A percentile compares a stretch with the other conserved stretches of the same genome.
Evolutionary conservation across 92 coral and sea anemone species (phyloP).

Genomic region (Epizoanthus fatuus): DNA sequence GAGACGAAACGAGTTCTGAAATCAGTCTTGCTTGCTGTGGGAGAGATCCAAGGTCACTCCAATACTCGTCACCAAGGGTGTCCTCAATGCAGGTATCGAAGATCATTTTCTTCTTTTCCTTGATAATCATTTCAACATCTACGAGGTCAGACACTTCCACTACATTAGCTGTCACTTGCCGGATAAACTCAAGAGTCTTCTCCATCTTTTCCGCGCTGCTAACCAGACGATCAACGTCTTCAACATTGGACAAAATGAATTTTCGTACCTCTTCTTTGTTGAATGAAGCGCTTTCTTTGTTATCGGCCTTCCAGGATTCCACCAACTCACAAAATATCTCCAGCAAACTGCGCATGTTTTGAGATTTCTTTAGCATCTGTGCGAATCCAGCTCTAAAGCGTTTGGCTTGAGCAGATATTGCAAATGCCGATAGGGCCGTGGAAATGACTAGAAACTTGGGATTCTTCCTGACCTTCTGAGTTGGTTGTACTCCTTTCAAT

Average conservation of each 20-base stretch:
- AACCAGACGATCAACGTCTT: slow-evolving; percentile 35
- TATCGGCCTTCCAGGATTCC: too few species aligned
- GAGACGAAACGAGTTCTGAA: slow-evolving; percentile 35
- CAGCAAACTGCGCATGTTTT: too few species aligned
- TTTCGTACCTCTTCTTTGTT: slow-evolving; percentile 18
- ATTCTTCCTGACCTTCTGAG: too few species aligned
- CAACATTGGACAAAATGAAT: slow-evolving; percentile 26
- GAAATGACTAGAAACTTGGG: too few species aligned
- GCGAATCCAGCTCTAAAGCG: too few species aligned
- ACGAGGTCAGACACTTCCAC: slow-evolving; percentile 2
- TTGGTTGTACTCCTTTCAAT: too few species aligned
- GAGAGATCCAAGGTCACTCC: slow-evolving; percentile 73
- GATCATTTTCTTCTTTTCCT: slow-evolving; percentile 34
- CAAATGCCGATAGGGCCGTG: too few species aligned
- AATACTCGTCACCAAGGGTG: slow-evolving; percentile 54
- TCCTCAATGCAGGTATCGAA: slow-evolving; percentile 42
- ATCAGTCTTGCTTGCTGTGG: slow-evolving; percentile 42
- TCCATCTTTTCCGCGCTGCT: slow-evolving; percentile 25
- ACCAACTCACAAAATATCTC: too few species aligned
- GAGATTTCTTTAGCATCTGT: too few species aligned
- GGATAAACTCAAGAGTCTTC: slow-evolving; percentile 45
- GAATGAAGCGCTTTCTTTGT: neutral
- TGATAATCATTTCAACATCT: slow-evolving; percentile 26
- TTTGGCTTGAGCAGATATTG: too few species aligned
- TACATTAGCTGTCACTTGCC: neutral